Percentiles rank a stretch among this genome's conserved stretches.
Conservation (phyloP, 2,113 vertebrate species). For the Australoheros scitulus region DNA sequence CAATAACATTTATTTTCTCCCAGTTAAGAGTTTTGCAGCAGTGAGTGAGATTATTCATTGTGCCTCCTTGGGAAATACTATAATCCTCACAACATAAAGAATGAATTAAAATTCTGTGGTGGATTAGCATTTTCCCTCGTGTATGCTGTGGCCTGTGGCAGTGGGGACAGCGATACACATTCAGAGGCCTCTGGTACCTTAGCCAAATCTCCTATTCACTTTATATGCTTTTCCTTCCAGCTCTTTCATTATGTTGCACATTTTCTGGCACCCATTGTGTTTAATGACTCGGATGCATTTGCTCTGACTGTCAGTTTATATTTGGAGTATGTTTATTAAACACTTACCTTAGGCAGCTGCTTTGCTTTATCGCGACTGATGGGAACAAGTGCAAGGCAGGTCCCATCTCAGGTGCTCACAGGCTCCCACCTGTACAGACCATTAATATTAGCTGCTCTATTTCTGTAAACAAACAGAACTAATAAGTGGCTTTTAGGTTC, state of each 20-base stretch:
- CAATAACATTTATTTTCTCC: conserved; percentile 22
- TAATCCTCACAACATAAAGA: conserved; percentile 45
- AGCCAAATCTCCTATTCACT: background rate
- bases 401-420: background rate
- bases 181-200: background rate
- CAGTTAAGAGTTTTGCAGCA: conserved; percentile 3
- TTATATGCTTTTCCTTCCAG: background rate
- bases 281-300: background rate
- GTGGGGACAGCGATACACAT: background rate
- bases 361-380: conserved; percentile 2
- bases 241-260: conserved; percentile 16
- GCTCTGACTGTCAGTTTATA: background rate
- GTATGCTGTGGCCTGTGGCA: background rate
- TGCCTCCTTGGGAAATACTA: background rate
- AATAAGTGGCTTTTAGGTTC: background rate
- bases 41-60: conserved; percentile 14
- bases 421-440: background rate
- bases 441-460: background rate
- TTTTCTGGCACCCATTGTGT: conserved; percentile 13
- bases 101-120: conserved; percentile 40
- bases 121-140: conserved; percentile 36
- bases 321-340: background rate
- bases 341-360: background rate
- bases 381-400: background rate
- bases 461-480: background rate